Percentiles rank a stretch among this genome's conserved stretches.
These are phyloP conservation scores for Drosophila orena DNA, from an alignment of 1,140 invertebrate genomes.

Conservation along the genomic window DNA sequence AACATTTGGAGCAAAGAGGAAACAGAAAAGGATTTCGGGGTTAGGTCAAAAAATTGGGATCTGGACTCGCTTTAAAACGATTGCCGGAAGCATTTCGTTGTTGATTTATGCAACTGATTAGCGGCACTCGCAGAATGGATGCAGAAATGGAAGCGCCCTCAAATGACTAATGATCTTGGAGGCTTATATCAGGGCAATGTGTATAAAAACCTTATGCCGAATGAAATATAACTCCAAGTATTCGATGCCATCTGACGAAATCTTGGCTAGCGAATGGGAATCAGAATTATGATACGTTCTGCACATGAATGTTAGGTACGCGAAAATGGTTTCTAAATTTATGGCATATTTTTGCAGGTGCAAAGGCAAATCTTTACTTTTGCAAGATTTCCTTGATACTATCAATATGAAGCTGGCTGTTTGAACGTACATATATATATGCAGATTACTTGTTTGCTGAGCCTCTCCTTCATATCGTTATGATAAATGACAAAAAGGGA, in stretches of 20 bases:
- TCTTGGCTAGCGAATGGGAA: too few species aligned
- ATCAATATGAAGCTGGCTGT: not conserved
- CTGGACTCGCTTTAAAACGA: conserved; percentile 60
- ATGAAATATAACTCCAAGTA: too few species aligned
- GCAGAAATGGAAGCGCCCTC: conserved; percentile 63
- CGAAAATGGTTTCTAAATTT: not conserved
- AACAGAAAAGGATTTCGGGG: conserved; percentile 52
- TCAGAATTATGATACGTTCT: too few species aligned
- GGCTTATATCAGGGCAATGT: conserved; percentile 9
- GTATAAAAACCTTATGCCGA: not conserved
- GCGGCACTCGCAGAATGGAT: conserved; percentile 59
- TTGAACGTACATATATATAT: conserved; percentile 28
- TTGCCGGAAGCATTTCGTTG: conserved; percentile 57
- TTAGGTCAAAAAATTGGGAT: conserved; percentile 59
- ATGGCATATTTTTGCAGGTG: not conserved
- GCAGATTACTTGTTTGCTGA: conserved; percentile 54
- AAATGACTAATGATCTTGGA: conserved; percentile 72
- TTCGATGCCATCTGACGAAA: too few species aligned
- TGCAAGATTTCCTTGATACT: not conserved
- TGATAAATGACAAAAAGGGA: conserved; percentile 74
- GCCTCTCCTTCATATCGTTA: conserved; percentile 29
- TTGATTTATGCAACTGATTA: conserved; percentile 82
- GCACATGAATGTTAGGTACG: too few species aligned
- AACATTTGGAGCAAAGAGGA: conserved; percentile 49
- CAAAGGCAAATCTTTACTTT: not conserved